Evolutionary conservation across 2,113 vertebrate species (phyloP).

Genomic region (Toxotes chatareus): DNA sequence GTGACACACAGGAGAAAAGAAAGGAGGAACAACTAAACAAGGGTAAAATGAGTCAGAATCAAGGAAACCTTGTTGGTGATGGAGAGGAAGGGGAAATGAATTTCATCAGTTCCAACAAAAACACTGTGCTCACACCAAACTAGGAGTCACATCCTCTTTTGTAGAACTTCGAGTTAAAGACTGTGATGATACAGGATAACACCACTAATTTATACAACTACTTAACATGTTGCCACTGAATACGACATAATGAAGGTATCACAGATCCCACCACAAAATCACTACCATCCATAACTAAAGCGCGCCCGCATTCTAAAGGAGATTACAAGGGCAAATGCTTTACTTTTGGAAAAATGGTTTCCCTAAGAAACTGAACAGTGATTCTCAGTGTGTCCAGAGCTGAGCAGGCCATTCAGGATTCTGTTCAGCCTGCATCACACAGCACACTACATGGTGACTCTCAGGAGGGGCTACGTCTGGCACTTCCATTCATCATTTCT

Average conservation of each 20-base stretch:
- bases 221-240: conserved; percentile 10
- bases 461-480: neutral
- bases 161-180: conserved; percentile 18
- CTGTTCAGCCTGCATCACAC: neutral
- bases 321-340: neutral
- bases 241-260: conserved; percentile 26
- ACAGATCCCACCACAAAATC: conserved; percentile 4
- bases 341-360: neutral
- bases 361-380: neutral
- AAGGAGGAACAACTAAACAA: neutral
- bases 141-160: conserved; percentile 10
- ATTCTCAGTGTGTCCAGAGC: neutral
- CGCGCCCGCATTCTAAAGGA: neutral
- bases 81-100: conserved; percentile 36
- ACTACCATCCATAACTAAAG: neutral
- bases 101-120: conserved; percentile 9
- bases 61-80: neutral
- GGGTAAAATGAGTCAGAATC: conserved; percentile 17
- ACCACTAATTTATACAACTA: conserved; percentile 18
- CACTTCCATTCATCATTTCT: neutral
- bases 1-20: neutral
- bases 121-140: conserved; percentile 12
- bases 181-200: conserved; percentile 17
- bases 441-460: neutral
- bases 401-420: neutral